Evolutionary conservation across 2,888 invertebrate species (phyloP).

Genomic region (Toxonevra muliebris): DNA sequence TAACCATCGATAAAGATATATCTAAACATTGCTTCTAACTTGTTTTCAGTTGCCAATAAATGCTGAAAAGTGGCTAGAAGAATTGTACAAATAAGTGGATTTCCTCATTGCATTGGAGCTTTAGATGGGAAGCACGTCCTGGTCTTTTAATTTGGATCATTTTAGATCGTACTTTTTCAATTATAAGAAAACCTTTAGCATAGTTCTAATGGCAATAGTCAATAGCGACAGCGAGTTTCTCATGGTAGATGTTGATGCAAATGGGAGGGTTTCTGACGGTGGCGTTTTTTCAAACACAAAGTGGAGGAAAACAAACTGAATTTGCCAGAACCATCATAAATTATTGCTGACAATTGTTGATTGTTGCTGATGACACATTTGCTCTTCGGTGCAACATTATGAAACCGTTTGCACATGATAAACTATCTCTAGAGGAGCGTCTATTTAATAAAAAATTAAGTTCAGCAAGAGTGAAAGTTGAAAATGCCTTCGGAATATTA

Average conservation of each 20-base stretch:
- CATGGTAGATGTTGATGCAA: not conserved
- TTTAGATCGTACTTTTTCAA: constrained; percentile 8
- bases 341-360: not conserved
- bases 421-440: not conserved
- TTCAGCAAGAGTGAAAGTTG: constrained; percentile 1
- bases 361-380: not conserved
- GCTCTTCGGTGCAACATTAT: not conserved
- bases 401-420: not conserved
- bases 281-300: not conserved
- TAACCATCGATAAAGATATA: too few species aligned
- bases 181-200: constrained; percentile 7
- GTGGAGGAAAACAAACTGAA: not conserved
- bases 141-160: not conserved
- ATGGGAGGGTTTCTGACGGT: constrained; percentile 11
- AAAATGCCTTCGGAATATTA: constrained; percentile 6
- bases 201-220: not conserved
- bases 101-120: constrained; percentile 9
- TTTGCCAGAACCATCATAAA: not conserved
- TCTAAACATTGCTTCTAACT: too few species aligned
- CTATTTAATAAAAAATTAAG: not conserved
- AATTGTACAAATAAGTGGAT: too few species aligned
- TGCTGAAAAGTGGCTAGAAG: too few species aligned
- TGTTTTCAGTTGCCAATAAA: not conserved
- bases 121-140: not conserved
- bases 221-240: not conserved